These are phyloP conservation scores for Nesogale talazaci DNA, from an alignment of 2,113 vertebrate species.

Conservation along the genomic window DNA sequence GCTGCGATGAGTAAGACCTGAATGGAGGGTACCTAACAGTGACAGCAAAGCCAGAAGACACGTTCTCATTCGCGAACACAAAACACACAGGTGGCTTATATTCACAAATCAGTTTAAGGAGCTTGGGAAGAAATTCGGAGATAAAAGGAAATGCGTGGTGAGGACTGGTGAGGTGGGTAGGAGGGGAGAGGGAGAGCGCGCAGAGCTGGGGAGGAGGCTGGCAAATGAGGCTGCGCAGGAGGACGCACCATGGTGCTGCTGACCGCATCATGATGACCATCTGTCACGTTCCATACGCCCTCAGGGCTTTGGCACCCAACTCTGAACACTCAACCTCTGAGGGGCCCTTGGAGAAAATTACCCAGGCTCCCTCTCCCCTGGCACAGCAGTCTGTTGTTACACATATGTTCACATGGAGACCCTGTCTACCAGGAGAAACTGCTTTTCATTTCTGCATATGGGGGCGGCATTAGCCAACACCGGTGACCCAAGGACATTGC, in stretches of 20 bases:
- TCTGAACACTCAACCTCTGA: slow-evolving; percentile 16
- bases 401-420: slow-evolving; percentile 43
- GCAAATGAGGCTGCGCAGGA: not conserved
- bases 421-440: not conserved
- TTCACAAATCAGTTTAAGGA: not conserved
- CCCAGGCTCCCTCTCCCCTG: not conserved
- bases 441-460: not conserved
- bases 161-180: not conserved
- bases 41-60: not conserved
- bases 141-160: not conserved
- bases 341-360: slow-evolving; percentile 50
- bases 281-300: slow-evolving; percentile 50
- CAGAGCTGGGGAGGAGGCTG: not conserved
- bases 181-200: not conserved
- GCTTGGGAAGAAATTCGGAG: not conserved
- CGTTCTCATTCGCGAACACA: not conserved
- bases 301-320: slow-evolving; percentile 64
- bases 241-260: not conserved
- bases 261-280: not conserved
- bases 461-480: not conserved
- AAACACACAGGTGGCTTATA: not conserved
- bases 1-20: too few relatives aligned
- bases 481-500: not conserved
- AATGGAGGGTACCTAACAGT: too few relatives aligned
- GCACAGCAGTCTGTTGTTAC: slow-evolving; percentile 32